These are phyloP conservation scores for Manis pentadactyla DNA, from an alignment of 2,797 vertebrate species.

Conservation along the genomic window DNA sequence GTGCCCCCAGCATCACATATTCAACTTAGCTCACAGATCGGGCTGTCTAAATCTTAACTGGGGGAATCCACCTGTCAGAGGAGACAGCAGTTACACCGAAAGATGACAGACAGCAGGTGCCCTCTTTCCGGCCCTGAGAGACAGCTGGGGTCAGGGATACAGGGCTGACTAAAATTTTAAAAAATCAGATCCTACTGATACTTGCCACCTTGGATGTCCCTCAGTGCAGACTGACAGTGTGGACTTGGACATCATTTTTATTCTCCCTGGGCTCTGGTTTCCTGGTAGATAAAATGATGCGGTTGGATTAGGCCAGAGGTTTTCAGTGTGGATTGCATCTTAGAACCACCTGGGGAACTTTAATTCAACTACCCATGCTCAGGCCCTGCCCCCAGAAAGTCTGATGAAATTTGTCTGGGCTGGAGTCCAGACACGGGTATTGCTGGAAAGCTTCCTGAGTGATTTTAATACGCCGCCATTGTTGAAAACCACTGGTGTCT, in stretches of 20 bases:
- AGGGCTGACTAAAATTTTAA: background rate
- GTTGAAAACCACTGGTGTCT: background rate
- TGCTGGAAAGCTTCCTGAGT: background rate
- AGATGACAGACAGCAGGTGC: background rate
- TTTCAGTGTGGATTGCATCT: background rate
- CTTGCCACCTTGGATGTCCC: background rate
- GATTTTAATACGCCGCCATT: background rate
- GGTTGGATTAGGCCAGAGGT: background rate
- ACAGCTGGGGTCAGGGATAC: background rate
- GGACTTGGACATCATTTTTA: background rate
- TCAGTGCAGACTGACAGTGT: background rate
- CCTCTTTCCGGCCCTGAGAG: background rate
- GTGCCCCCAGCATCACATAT: background rate
- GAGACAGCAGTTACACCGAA: background rate
- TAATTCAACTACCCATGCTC: background rate
- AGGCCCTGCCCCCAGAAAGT: background rate
- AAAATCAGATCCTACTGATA: background rate
- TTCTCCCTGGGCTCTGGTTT: background rate
- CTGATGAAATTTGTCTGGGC: background rate
- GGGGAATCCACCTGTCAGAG: background rate
- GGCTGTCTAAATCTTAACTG: background rate
- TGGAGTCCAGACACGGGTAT: background rate
- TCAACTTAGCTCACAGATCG: background rate
- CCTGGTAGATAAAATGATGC: background rate
- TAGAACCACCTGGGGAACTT: background rate